A percentile compares a stretch with the other conserved stretches of the same genome.
phyloP scores from a whole-genome alignment of 2,888 invertebrate species.

The Tortricodes alternella region DNA sequence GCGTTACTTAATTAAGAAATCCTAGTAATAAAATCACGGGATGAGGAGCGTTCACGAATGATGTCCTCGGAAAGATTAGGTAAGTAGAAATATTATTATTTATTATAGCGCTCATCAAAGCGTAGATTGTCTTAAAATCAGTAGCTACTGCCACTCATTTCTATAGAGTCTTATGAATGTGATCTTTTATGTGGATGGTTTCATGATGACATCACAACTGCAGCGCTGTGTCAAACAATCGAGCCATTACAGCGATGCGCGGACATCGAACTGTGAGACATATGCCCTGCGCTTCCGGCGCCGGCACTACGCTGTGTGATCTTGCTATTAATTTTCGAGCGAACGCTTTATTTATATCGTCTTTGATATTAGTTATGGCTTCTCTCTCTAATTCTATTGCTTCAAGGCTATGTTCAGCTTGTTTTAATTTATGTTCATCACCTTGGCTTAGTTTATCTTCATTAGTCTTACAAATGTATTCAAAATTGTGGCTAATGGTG shows the following conservation, averaged over 20 bases:
- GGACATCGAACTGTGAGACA: constrained; percentile 55
- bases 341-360: constrained; percentile 16
- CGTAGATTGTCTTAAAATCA: neutral
- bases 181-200: neutral
- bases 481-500: neutral
- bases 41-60: no score
- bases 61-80: no score
- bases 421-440: neutral
- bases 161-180: constrained; percentile 3
- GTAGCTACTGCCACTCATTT: neutral
- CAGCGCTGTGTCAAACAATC: constrained; percentile 26
- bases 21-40: no score
- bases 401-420: neutral
- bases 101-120: neutral
- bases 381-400: neutral
- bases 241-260: constrained; percentile 35
- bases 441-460: neutral
- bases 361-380: constrained; percentile 1
- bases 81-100: no score
- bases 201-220: constrained; percentile 15
- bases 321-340: constrained; percentile 11
- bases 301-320: constrained; percentile 35
- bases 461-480: neutral
- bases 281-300: constrained; percentile 40
- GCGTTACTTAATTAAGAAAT: no score